A percentile compares a stretch with the other conserved stretches of the same genome.
Conservation (phyloP, 2,797 vertebrate species). For the Centropyge bicolor region DNA sequence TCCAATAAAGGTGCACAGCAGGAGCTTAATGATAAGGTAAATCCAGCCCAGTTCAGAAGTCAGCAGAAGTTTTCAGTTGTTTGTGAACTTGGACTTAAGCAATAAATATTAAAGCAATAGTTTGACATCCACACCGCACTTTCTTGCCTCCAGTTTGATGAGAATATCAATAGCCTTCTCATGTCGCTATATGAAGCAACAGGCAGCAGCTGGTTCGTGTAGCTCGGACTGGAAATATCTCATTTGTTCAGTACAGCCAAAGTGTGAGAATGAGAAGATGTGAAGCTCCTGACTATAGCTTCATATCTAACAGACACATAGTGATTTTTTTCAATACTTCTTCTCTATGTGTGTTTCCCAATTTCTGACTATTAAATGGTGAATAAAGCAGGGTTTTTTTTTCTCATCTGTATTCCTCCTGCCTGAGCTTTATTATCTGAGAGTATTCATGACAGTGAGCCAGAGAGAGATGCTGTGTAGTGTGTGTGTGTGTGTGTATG, state of each 20-base stretch:
- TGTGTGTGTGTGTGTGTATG: slow-evolving; percentile 15
- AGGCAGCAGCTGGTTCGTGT: too few species aligned
- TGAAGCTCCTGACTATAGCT: background rate
- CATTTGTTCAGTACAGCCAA: background rate
- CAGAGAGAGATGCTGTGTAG: background rate
- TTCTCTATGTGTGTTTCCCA: too few species aligned
- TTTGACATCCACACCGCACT: background rate
- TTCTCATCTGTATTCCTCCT: slow-evolving; percentile 9
- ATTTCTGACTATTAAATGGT: background rate
- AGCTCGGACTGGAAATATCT: background rate
- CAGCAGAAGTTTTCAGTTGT: background rate
- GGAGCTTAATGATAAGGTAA: too few species aligned
- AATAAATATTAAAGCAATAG: background rate
- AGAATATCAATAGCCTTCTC: too few species aligned
- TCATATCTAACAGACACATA: background rate
- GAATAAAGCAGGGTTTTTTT: background rate
- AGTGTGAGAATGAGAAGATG: background rate
- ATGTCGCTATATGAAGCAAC: too few species aligned
- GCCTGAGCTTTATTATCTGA: slow-evolving; percentile 34
- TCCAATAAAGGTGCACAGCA: background rate
- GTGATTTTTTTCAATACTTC: too few species aligned
- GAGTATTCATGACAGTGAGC: slow-evolving; percentile 38
- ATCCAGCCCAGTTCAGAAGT: background rate
- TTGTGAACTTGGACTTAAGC: background rate
- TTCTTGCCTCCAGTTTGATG: too few species aligned